Evolutionary conservation across 2,113 vertebrate species (phyloP), one percentile per base, ranked within the genome.

Genomic region (Tympanuchus pallidicinctus): DNA sequence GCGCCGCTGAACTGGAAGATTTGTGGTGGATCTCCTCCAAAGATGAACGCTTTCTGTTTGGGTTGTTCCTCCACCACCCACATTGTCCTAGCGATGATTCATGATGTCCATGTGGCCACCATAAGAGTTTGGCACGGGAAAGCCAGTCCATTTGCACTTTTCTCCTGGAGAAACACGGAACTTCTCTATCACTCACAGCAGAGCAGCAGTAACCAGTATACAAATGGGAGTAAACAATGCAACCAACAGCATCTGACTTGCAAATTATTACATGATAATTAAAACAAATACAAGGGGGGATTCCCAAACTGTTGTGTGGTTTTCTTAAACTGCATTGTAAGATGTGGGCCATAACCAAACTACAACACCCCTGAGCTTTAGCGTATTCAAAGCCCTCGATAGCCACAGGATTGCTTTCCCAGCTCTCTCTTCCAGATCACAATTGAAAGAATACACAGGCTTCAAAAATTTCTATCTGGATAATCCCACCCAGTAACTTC

Each of bases 61-160:
- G 91, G 95, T 50, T 95, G 91, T 94, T 96, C 83, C 88, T 95
- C 93, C 96, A 97, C 94, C 96, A 96, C 96, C 96, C 93, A 95
- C 96, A 93, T 97, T 93, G 96, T 95, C 91, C 95, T 42, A 73
- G 82, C 0, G 11, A 92, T 97, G 96, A 97, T 91, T 97, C 96
- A 97, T 11, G 27, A 25, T 66, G 90, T 95, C 93, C 93, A 86
- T 96, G 95, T 96, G 95, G 96, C 96, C 95, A 96, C 96, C 95
- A 93, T 81, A 93, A 95, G 94, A 95, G 95, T 64, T 73, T 97
- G 96, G 96, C 96, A 95, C 50, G 25, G 48, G 80, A 73, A 76
- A 88, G 59, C 88, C n/a, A 50, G 73, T 16, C 90, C 90, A 82
- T 93, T 91, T 95, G 90, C 88, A 95, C 93, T 93, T 72, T 88